Evolutionary conservation across 2,113 vertebrate genomes (phyloP), one percentile per base, ranked within the genome.

Genomic region (Cygnus atratus): DNA sequence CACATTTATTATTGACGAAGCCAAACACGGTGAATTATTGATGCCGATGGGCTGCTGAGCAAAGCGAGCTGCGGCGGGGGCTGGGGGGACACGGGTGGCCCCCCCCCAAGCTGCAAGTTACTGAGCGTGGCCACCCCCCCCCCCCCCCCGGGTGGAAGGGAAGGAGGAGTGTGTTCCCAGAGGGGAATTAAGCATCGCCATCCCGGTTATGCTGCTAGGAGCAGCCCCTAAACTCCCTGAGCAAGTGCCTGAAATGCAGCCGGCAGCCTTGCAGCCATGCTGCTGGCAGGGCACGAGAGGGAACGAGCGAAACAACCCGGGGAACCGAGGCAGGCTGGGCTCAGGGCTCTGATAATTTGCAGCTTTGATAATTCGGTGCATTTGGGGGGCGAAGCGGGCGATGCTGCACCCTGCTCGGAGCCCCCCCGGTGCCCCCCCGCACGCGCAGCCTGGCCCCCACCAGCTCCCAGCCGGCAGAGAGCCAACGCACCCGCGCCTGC

Each of bases 381-480:
- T 7, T 15, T 9, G 4, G 54, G n/a, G 37, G 31, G 37, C 39
- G 20, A 50, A 25, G 55, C 3, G 55, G 31, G 17, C 10, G 29
- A 57, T 12, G 29, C 21, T 0, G 24, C 3, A 5, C 18, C 55
- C 19, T 57, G 31, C 48, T n/a, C 35, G 5, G 68, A 48, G 54
- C 39, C 10, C 33, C 33, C 25, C 29, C 13, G 1, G 1, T 31
- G 31, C 26, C 26, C 43, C 43, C 71, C 29, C 22, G 4, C 12
- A 3, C 5, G 1, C 44, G 33, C 41, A 62, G 76, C 37, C 37
- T 26, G 59, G 37, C 13, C 22, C 63, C 57, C 0, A 0, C 0
- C 1, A 0, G 4, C 28, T 61, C 31, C 35, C 1, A 4, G n/a
- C 22, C 4, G 0, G 28, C 0, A 4, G 12, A 41, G 29, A 63